These are phyloP conservation scores for Podotricha telesiphe DNA, from an alignment of 2,888 invertebrate species.

Conservation along the genomic window DNA sequence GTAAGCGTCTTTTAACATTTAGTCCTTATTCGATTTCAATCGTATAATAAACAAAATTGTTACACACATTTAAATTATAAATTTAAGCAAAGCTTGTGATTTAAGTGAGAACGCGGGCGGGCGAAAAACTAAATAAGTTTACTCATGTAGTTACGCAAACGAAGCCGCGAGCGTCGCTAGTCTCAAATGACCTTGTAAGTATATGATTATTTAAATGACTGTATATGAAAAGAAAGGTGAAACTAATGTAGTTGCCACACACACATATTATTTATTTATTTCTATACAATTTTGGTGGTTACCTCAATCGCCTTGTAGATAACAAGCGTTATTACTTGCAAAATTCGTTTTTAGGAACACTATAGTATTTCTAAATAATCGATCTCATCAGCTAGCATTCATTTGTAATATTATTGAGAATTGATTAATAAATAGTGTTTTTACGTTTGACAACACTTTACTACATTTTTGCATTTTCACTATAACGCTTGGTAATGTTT, in stretches of 20 bases:
- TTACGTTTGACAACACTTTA: not conserved
- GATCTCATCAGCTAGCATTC: not conserved
- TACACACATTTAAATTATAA: too few species aligned
- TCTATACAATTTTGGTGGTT: slow-evolving; percentile 35
- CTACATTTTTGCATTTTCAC: not conserved
- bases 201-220: slow-evolving; percentile 34
- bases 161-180: too few species aligned
- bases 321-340: slow-evolving; percentile 1
- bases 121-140: too few species aligned
- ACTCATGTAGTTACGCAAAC: too few species aligned
- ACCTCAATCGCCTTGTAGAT: slow-evolving; percentile 24
- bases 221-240: slow-evolving; percentile 46
- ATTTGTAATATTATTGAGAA: slow-evolving; percentile 7
- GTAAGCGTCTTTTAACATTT: too few species aligned
- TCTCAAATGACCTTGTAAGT: slow-evolving; percentile 17
- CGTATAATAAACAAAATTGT: too few species aligned
- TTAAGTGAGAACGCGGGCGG: too few species aligned
- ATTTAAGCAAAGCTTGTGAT: too few species aligned
- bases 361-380: too few species aligned
- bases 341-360: too few species aligned
- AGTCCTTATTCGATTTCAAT: too few species aligned
- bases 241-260: slow-evolving; percentile 44
- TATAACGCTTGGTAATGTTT: not conserved
- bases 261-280: slow-evolving; percentile 38
- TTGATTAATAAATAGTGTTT: not conserved